Evolutionary conservation across 2,797 vertebrate genomes (phyloP), one percentile per base, ranked within the genome.

Genomic region (Chelonia mydas): DNA sequence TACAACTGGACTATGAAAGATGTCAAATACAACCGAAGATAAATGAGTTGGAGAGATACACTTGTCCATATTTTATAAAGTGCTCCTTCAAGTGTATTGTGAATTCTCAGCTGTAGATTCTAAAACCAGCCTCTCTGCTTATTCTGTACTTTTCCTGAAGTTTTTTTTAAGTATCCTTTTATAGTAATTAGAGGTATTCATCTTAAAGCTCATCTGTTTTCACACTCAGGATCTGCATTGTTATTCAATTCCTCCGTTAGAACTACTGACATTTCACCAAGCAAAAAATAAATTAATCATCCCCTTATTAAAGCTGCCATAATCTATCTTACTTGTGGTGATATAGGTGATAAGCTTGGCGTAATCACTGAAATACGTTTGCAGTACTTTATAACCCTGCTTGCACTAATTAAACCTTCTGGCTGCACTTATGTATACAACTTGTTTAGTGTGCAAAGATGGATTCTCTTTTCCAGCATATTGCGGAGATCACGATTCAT

Each of bases 201-300:
- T 95, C 78, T 93, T 77, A 80, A 90, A 93, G 55, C 81, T 74
- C 55, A 72, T 92, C 81, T 50, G 33, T 84, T 85, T 93, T 85
- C 47, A 51, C 61, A 51, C 47, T 27, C 12, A 11, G 25, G 28
- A 81, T 89, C 47, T 13, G 21, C 54, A 54, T 57, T 80, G 81
- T 94, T 89, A 84, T 23, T 41, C 77, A 78, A 57, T 94, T 68
- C 49, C 41, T 92, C 94, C 89, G 83, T 94, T 94, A 95, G 68
- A 94, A 57, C 50, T 72, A 83, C 77, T 12, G 87, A 89, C 86
- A 83, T 94, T 92, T 96, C 87, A 90, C 91, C 87, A 96, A 90
- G 81, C 47, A 50, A 95, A 96, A 87, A 96, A 95, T 92, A 88
- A 96, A 95, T 96, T 94, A 97, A 92, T 81, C 81, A 37, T 88